Evolutionary conservation across 2,113 vertebrate genomes (phyloP).

Genomic region (Pristiophorus japonicus): DNA sequence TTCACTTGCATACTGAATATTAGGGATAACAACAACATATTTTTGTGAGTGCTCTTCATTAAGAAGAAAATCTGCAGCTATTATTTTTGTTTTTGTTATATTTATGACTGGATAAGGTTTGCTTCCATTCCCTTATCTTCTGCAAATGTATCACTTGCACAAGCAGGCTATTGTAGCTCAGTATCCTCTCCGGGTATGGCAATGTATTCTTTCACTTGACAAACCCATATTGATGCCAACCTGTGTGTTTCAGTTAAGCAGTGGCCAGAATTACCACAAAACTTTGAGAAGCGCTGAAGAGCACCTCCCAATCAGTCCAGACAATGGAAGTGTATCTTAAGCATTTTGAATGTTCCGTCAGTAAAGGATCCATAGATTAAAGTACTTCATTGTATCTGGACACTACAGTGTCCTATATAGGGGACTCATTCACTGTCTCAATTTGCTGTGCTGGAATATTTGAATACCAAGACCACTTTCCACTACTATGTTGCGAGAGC

Average conservation of each 20-base stretch:
- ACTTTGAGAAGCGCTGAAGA: background rate
- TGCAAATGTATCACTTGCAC: background rate
- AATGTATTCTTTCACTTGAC: background rate
- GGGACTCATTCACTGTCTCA: background rate
- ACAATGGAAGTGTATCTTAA: background rate
- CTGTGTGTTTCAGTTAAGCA: background rate
- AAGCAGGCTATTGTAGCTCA: background rate
- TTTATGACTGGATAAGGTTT: background rate
- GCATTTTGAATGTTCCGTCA: too few relatives aligned
- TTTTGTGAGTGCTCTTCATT: background rate
- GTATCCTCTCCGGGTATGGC: too few relatives aligned
- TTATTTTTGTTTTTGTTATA: background rate
- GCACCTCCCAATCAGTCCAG: background rate
- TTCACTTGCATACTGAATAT: background rate
- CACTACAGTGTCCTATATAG: background rate
- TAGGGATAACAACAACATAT: background rate
- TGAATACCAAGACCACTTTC: background rate
- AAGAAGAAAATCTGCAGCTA: background rate
- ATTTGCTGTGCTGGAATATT: background rate
- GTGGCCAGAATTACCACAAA: background rate
- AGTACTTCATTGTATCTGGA: background rate
- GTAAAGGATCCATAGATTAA: background rate
- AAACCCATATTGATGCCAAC: background rate
- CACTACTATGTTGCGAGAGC: background rate
- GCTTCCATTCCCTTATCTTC: background rate